A percentile compares a stretch with the other conserved stretches of the same genome.
phyloP scores from a whole-genome alignment of 2,888 invertebrate genomes.

The Eristalis arbustorum region DNA sequence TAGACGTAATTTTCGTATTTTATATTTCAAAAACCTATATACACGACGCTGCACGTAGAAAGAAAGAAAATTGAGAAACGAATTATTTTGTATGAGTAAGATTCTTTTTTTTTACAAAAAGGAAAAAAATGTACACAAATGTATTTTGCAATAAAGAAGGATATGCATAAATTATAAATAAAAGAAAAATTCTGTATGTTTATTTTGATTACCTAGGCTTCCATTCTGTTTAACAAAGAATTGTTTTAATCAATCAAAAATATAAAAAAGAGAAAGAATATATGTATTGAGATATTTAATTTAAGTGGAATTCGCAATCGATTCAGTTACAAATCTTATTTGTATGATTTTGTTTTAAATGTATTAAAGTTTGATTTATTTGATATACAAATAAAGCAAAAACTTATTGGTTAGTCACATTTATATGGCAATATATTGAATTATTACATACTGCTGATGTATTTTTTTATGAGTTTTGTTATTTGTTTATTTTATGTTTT shows the following conservation, averaged over 20 bases:
- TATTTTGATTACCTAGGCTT: conserved; percentile 63
- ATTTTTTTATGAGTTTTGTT: conserved; percentile 38
- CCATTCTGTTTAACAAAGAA: conserved; percentile 65
- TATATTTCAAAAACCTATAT: conserved; percentile 35
- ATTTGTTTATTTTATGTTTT: conserved; percentile 26
- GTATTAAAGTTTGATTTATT: conserved; percentile 24
- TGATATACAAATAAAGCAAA: conserved; percentile 12
- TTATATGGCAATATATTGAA: conserved; percentile 47
- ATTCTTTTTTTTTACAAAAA: conserved; percentile 16
- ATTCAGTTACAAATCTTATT: conserved; percentile 21
- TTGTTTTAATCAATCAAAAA: conserved; percentile 21
- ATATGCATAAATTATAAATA: conserved; percentile 16
- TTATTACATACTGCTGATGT: conserved; percentile 10
- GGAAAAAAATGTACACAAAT: conserved; percentile 12
- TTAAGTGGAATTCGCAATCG: conserved; percentile 27
- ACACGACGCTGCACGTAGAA: background rate
- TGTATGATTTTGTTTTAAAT: conserved; percentile 28
- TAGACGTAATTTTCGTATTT: conserved; percentile 32
- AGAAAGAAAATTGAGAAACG: background rate
- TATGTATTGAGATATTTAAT: conserved; percentile 26
- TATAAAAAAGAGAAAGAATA: background rate
- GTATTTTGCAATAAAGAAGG: conserved; percentile 22
- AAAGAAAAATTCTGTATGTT: conserved; percentile 13
- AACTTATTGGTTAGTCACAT: conserved; percentile 33
- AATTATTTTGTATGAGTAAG: conserved; percentile 6